Conservation (phyloP, 2,797 vertebrate species). For the Enteromius radiatus region DNA sequence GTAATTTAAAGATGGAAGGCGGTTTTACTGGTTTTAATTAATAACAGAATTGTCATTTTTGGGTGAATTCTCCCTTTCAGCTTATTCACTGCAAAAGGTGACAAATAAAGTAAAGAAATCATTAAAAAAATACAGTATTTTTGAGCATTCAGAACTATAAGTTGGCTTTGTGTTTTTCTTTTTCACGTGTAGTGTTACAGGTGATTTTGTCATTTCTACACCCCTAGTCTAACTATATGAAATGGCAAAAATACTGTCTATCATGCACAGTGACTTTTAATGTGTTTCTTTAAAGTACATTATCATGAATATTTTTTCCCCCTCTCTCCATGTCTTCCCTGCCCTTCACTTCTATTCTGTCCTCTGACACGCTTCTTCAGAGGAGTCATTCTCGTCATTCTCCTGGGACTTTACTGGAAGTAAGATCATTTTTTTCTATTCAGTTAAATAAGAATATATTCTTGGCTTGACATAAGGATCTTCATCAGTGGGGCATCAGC, state of each 20-base stretch:
- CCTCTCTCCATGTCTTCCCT: conserved; percentile 5
- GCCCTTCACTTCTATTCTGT: conserved; percentile 1
- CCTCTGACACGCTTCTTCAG: conserved; percentile 68
- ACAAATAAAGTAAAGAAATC: background rate
- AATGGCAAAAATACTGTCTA: background rate
- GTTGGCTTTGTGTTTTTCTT: background rate
- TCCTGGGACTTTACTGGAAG: conserved; percentile 82
- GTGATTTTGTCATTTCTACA: background rate
- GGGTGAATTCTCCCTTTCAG: too few species aligned
- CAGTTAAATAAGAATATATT: background rate
- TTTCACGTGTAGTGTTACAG: background rate
- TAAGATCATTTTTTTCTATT: conserved; percentile 70
- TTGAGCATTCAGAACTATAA: background rate
- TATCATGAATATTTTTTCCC: background rate
- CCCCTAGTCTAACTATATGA: background rate
- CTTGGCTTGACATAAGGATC: background rate
- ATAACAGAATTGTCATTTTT: too few species aligned
- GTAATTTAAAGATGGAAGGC: too few species aligned
- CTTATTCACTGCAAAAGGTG: background rate
- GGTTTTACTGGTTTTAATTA: too few species aligned
- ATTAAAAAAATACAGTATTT: background rate
- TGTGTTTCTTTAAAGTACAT: background rate
- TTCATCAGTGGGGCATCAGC: background rate
- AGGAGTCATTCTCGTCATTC: conserved; percentile 81
- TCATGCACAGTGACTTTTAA: background rate